A percentile compares a stretch with the other conserved stretches of the same genome.
Evolutionary conservation across 2,113 vertebrate genomes (phyloP).

Genomic region (Phycodurus eques): DNA sequence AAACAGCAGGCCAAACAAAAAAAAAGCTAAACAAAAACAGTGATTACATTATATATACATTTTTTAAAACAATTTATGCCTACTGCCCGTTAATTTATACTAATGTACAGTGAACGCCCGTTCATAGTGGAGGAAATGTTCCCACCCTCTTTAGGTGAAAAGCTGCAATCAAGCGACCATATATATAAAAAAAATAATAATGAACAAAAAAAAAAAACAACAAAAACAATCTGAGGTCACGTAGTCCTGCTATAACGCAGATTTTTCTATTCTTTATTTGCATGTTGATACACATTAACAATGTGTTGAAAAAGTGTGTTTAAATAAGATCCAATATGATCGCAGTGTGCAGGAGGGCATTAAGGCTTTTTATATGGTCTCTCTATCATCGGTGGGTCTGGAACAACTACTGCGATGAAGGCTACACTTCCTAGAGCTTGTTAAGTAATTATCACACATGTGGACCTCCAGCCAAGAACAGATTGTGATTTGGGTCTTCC

Average conservation of each 20-base stretch:
- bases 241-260: no score
- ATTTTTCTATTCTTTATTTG: no score
- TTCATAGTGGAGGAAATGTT: no score
- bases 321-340: no score
- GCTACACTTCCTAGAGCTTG: background rate
- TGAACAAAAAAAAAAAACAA: no score
- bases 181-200: no score
- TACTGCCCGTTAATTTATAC: background rate
- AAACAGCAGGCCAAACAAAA: background rate
- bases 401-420: background rate
- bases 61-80: background rate
- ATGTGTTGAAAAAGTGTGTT: no score
- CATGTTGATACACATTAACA: no score
- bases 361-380: background rate
- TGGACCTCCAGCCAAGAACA: background rate
- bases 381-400: background rate
- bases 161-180: background rate
- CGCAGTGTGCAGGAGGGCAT: background rate
- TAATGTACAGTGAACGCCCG: background rate
- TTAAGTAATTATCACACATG: slow-evolving; percentile 2
- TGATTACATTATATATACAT: background rate
- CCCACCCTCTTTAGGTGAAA: no score
- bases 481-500: background rate
- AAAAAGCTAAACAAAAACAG: no score
- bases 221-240: no score